A percentile compares a stretch with the other conserved stretches of the same genome.
Conservation (phyloP, 2,888 invertebrate genomes). For the Limenitis camilla region DNA sequence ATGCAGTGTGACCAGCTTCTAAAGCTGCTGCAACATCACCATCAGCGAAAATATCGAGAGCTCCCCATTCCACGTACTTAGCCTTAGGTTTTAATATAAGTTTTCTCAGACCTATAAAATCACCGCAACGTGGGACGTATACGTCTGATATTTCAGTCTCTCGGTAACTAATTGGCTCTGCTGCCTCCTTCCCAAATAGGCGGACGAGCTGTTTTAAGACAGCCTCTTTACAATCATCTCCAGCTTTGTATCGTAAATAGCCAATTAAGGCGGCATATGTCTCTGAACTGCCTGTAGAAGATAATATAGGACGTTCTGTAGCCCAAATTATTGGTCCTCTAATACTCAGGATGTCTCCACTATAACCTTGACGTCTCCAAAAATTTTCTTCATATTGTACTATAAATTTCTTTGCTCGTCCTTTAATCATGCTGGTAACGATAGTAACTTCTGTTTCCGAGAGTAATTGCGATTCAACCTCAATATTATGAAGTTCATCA, state of each 20-base stretch:
- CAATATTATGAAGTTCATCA: constrained; percentile 50
- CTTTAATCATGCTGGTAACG: constrained; percentile 38
- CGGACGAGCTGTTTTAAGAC: constrained; percentile 54
- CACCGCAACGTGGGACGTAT: constrained; percentile 57
- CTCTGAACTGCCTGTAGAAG: constrained; percentile 43
- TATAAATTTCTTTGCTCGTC: constrained; percentile 47
- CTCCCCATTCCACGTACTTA: constrained; percentile 54
- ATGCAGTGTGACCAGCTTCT: constrained; percentile 60
- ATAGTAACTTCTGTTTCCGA: constrained; percentile 35
- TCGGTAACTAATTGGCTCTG: constrained; percentile 42
- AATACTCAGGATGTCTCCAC: constrained; percentile 63
- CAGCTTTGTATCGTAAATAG: constrained; percentile 43
- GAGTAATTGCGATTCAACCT: constrained; percentile 47
- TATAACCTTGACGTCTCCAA: constrained; percentile 55
- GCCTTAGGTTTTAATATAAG: constrained; percentile 33
- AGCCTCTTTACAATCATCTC: constrained; percentile 35
- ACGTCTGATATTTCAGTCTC: constrained; percentile 49
- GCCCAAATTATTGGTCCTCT: constrained; percentile 67
- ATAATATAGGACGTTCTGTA: constrained; percentile 51
- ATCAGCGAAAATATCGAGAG: constrained; percentile 59
- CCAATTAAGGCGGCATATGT: constrained; percentile 47
- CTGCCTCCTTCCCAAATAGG: constrained; percentile 53
- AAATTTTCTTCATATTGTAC: constrained; percentile 55
- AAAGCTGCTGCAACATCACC: constrained; percentile 59
- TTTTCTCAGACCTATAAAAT: constrained; percentile 46